Percentiles rank a stretch among this genome's conserved stretches.
Conservation (phyloP, 2,113 vertebrate species). For the Psittacula cyanocephala region DNA sequence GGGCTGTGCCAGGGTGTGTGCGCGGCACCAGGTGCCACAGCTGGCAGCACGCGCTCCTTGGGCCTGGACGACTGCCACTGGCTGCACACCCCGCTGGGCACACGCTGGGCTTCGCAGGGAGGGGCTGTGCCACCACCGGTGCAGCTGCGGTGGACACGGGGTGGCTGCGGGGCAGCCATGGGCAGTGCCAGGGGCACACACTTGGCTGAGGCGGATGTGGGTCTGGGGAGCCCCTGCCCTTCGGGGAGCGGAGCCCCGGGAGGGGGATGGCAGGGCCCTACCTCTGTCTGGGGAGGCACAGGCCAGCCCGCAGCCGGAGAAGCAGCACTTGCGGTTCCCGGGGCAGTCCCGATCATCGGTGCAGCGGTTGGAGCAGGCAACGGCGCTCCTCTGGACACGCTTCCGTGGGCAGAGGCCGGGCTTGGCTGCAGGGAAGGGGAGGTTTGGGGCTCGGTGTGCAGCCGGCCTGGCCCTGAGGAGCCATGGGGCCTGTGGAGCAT, state of each 20-base stretch:
- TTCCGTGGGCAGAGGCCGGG: neutral
- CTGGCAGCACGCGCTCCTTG: fast-evolving
- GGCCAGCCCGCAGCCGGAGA: neutral
- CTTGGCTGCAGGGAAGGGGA: neutral
- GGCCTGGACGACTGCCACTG: neutral
- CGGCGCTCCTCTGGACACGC: neutral
- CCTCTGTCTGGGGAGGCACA: neutral
- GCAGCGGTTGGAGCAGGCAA: neutral
- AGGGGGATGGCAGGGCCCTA: neutral
- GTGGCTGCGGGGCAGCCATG: fast-evolving
- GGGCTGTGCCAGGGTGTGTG: neutral
- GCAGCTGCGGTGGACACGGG: fast-evolving
- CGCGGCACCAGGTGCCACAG: fast-evolving
- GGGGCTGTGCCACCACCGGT: neutral
- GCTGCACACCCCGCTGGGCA: neutral
- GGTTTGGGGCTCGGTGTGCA: fast-evolving
- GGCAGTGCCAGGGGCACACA: fast-evolving
- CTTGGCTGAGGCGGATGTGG: neutral
- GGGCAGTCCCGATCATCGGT: neutral
- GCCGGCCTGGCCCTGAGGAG: neutral
- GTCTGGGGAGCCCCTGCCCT: fast-evolving
- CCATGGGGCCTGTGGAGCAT: neutral
- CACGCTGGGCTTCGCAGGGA: neutral
- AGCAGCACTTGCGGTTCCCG: constrained; percentile 27
- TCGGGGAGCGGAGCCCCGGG: fast-evolving